Conservation (phyloP, 2,888 invertebrate species). For the Boloria euphrosyne region DNA sequence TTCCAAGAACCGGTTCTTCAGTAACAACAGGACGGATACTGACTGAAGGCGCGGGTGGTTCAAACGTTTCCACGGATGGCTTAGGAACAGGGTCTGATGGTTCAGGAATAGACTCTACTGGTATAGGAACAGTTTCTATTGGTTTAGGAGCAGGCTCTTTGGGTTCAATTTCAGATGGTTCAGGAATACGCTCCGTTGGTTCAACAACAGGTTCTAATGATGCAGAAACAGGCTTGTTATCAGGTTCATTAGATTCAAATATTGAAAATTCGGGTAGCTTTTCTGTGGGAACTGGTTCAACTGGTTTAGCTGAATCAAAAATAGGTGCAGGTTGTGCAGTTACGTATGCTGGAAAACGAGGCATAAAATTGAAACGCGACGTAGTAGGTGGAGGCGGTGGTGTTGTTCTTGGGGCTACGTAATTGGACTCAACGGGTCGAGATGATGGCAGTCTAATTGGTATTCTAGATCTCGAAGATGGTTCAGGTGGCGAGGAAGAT, state of each 20-base stretch:
- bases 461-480: background rate
- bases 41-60: constrained; percentile 1
- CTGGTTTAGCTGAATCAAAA: background rate
- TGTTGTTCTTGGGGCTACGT: background rate
- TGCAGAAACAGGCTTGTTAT: background rate
- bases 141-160: too few relatives aligned
- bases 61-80: background rate
- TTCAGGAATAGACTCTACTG: too few relatives aligned
- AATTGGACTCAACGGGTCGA: constrained; percentile 7
- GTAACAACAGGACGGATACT: background rate
- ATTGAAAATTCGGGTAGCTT: background rate
- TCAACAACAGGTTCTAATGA: background rate
- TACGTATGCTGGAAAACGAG: background rate
- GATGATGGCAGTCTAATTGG: background rate
- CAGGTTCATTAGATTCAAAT: background rate
- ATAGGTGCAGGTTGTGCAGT: background rate
- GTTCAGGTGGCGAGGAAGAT: background rate
- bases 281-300: constrained; percentile 2
- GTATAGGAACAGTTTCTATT: too few relatives aligned
- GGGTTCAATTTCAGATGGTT: too few relatives aligned
- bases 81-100: too few relatives aligned
- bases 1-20: background rate
- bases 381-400: background rate
- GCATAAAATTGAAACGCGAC: background rate
- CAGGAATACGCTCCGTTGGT: background rate